Conservation (phyloP, 2,888 invertebrate genomes). For the Eledona agricola region DNA sequence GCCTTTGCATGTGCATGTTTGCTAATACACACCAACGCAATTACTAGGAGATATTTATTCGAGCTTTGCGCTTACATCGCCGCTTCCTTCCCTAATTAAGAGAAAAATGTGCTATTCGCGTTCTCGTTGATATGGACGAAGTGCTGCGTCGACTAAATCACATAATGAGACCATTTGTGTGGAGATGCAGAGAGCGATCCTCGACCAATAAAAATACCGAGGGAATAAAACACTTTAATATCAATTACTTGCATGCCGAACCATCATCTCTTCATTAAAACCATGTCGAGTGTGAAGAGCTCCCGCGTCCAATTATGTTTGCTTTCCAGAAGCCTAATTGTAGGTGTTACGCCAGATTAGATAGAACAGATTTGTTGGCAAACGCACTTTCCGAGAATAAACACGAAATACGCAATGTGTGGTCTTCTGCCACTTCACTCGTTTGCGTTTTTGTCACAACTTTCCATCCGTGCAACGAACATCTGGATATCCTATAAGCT, state of each 20-base stretch:
- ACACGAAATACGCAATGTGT: slow-evolving; percentile 41
- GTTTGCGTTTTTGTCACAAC: slow-evolving; percentile 21
- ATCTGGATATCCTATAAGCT: background rate
- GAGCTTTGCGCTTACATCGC: slow-evolving; percentile 25
- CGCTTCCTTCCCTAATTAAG: slow-evolving; percentile 31
- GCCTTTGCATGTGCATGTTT: slow-evolving; percentile 32
- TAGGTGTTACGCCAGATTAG: slow-evolving; percentile 32
- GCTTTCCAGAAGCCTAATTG: slow-evolving; percentile 30
- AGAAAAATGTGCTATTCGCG: slow-evolving; percentile 9
- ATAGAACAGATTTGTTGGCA: slow-evolving; percentile 37
- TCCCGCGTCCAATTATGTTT: slow-evolving; percentile 32
- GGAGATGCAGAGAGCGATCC: slow-evolving; percentile 27
- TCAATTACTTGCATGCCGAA: slow-evolving; percentile 34
- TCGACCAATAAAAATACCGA: slow-evolving; percentile 32
- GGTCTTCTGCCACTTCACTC: slow-evolving; percentile 36
- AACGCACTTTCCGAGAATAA: slow-evolving; percentile 45
- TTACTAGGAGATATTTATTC: slow-evolving; percentile 33
- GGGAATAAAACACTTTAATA: slow-evolving; percentile 32
- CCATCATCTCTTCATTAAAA: slow-evolving; percentile 38
- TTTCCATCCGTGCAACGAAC: slow-evolving; percentile 6
- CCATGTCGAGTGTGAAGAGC: slow-evolving; percentile 31
- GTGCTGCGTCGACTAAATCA: slow-evolving; percentile 18
- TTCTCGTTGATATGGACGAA: slow-evolving; percentile 4
- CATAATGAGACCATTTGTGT: slow-evolving; percentile 37
- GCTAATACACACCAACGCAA: slow-evolving; percentile 35